Evolutionary conservation across 1,140 invertebrate species (phyloP).

Genomic region (Cydia amplana): DNA sequence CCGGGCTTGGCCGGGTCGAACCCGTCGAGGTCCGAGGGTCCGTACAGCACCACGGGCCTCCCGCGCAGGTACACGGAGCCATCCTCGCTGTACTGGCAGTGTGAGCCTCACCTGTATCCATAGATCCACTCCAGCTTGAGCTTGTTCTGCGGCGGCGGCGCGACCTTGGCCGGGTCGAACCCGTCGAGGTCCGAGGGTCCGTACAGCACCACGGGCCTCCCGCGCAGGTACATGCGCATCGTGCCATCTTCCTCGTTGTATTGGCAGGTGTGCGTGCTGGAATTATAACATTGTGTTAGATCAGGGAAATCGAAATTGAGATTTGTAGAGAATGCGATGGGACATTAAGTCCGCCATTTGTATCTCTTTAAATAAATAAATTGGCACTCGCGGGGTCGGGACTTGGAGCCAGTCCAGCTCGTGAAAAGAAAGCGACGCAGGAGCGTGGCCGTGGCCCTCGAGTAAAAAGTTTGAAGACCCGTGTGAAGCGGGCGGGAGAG

Average conservation of each 20-base stretch:
- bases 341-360: too few species aligned
- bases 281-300: constrained; percentile 32
- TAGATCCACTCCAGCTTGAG: constrained; percentile 95
- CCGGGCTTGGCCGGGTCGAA: constrained; percentile 90
- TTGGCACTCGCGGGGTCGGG: too few species aligned
- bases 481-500: too few species aligned
- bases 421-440: too few species aligned
- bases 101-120: constrained; percentile 12
- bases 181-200: constrained; percentile 85
- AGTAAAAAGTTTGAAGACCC: too few species aligned
- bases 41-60: constrained; percentile 88
- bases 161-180: constrained; percentile 89
- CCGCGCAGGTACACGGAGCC: constrained; percentile 92
- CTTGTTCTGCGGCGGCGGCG: constrained; percentile 87
- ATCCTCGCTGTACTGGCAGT: constrained; percentile 88
- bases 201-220: constrained; percentile 89
- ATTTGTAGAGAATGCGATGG: too few species aligned
- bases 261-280: constrained; percentile 80
- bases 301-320: background rate
- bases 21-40: constrained; percentile 84
- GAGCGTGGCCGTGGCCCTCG: too few species aligned
- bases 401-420: too few species aligned
- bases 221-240: constrained; percentile 91
- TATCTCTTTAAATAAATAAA: too few species aligned
- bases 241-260: constrained; percentile 90